Base-by-base conservation (phyloP, 1,140 invertebrate genomes). In the Euura saliciscinereae region DNA sequence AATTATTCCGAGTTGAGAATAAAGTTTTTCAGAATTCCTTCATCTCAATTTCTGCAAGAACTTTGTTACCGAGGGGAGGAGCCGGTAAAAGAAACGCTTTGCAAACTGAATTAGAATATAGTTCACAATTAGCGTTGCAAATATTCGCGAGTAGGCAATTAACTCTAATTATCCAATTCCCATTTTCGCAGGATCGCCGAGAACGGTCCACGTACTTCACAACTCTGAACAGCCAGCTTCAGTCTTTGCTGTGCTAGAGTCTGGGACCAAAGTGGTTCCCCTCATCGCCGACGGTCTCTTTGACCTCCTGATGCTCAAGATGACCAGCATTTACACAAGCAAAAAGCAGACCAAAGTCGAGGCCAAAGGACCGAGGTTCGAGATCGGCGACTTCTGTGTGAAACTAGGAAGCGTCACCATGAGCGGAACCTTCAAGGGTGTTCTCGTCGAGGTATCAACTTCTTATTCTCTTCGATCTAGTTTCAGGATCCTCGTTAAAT, bases 161-260 rank as follows among this genome's bases (percentile, higher is more conserved):
- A 59, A 4, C 51, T 59, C 13, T n/a, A 11, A 59, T 11, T 8
- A 59, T 6, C 51, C 51, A 84, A 85, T 69, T 66, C 76, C 65
- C 77, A 80, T 64, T 75, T 75, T 5, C 78, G 28, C 28, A 88
- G 89, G 86, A 70, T 82, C 91, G 66, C 93, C 93, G 74, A 92
- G 94, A 79, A 94, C 93, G 1, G 92, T 98, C 1, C 95, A 98
- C 85, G 93, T 99, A 10, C 88, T 99, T 2, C 97, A 98, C 85
- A 97, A 98, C 87, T 98, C 95, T 0, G 97, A 99, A 84, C 95
- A 97, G 79, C 97, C 98, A 2, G 96, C 96, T 0, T 95, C 97
- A 0, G 96, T 97, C 8, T 99, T 98, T 87, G 94, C 96, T 5
- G 91, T 98, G 10, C 88, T 98, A 4, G 98, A 99, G 82, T 95